phyloP scores from a whole-genome alignment of 2,113 vertebrate species.

The Trematocara nigrifrons region DNA sequence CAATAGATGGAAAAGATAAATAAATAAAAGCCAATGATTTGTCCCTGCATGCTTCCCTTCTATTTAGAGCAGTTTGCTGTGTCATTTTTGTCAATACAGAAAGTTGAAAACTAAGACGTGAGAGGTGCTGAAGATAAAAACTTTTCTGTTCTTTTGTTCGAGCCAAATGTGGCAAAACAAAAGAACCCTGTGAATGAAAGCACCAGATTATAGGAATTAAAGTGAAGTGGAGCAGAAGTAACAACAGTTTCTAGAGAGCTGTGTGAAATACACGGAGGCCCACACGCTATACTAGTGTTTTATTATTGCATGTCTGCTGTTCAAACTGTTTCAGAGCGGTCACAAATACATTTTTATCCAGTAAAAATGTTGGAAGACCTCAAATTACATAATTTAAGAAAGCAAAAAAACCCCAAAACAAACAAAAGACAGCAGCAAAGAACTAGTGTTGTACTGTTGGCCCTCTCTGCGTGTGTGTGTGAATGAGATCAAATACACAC shows the following conservation, averaged over 20 bases:
- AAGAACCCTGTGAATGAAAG: background rate
- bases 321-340: background rate
- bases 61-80: background rate
- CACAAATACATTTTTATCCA: background rate
- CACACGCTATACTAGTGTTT: background rate
- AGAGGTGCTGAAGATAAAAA: background rate
- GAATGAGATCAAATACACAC: background rate
- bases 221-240: background rate
- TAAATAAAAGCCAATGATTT: background rate
- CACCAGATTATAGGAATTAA: background rate
- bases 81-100: background rate
- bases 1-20: background rate
- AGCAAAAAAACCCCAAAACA: fast-evolving
- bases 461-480: background rate
- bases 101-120: background rate
- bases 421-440: background rate
- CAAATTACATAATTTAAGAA: background rate
- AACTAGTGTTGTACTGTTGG: background rate
- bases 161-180: background rate
- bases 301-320: background rate
- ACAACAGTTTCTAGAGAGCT: background rate
- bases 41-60: background rate
- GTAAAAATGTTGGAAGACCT: background rate
- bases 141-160: background rate
- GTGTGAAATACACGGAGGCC: background rate